Percentiles rank a stretch among this genome's conserved stretches.
Conservation (phyloP, 2,113 vertebrate genomes). For the Varanus salvator region DNA sequence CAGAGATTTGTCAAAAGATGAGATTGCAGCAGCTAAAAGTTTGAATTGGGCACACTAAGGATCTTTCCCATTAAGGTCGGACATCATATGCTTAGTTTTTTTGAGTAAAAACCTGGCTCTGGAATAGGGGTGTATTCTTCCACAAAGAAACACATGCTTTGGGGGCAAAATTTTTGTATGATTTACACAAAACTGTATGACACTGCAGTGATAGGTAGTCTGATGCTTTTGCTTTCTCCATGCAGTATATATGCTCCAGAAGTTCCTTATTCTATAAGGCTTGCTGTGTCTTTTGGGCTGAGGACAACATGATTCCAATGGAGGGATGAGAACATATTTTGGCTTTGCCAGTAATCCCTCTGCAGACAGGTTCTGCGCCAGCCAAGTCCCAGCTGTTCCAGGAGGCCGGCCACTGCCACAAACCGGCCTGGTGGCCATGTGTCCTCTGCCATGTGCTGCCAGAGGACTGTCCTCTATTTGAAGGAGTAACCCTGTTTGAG, state of each 20-base stretch:
- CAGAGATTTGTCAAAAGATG: conserved; percentile 19
- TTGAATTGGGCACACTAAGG: neutral
- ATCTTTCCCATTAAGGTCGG: neutral
- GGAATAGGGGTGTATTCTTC: neutral
- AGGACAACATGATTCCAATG: neutral
- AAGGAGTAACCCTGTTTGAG: too few relatives aligned
- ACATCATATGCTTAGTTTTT: neutral
- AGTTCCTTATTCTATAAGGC: neutral
- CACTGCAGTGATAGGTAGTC: neutral
- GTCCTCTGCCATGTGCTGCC: too few relatives aligned
- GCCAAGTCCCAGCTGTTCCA: too few relatives aligned
- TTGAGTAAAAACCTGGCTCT: neutral
- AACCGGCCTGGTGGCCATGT: too few relatives aligned
- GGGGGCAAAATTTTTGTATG: neutral
- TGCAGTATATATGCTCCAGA: neutral
- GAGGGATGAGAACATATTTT: neutral
- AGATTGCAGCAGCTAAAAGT: neutral
- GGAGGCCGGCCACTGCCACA: too few relatives aligned
- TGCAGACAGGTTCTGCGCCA: neutral
- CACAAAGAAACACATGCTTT: neutral
- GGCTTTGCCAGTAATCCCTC: neutral
- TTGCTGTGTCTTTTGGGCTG: neutral
- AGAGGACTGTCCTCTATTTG: too few relatives aligned
- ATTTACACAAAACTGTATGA: neutral
- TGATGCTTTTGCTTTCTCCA: neutral